Evolutionary conservation across 1,140 invertebrate species (phyloP).

Genomic region (Polyergus mexicanus): DNA sequence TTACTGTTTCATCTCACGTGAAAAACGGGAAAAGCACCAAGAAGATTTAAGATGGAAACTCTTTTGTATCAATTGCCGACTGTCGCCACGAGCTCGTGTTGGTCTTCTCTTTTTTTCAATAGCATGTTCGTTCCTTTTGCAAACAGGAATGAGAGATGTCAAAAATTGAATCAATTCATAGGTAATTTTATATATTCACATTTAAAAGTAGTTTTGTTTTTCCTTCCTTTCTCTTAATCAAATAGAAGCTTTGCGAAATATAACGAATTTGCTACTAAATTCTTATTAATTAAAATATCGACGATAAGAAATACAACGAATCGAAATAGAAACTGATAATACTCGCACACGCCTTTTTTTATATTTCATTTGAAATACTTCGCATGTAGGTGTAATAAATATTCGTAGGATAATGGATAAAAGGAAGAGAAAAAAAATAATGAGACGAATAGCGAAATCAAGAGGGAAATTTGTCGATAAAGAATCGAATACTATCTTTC

Average conservation of each 20-base stretch:
- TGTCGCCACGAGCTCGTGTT: conserved; percentile 54
- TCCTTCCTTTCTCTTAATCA: conserved; percentile 13
- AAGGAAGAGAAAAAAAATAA: neutral
- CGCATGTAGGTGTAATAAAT: conserved; percentile 81
- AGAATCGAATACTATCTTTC: conserved; percentile 76
- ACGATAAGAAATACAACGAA: neutral
- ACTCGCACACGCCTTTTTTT: conserved; percentile 18
- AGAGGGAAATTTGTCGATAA: conserved; percentile 68
- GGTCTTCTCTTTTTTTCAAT: conserved; percentile 18
- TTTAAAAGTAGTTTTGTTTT: neutral
- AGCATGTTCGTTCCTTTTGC: neutral
- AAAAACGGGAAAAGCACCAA: conserved; percentile 39
- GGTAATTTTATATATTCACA: neutral
- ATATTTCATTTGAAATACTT: conserved; percentile 28
- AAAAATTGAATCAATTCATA: conserved; percentile 4
- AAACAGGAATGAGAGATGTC: neutral
- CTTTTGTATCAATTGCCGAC: conserved; percentile 72
- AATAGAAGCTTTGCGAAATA: conserved; percentile 71
- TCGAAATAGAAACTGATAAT: conserved; percentile 59
- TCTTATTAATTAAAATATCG: conserved; percentile 81
- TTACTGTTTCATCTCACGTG: conserved; percentile 65
- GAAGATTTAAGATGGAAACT: conserved; percentile 46
- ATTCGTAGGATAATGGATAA: conserved; percentile 75
- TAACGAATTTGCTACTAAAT: conserved; percentile 79
- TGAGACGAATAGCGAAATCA: conserved; percentile 53